Conservation (phyloP, 2,113 vertebrate genomes). For the Chaenocephalus aceratus region DNA sequence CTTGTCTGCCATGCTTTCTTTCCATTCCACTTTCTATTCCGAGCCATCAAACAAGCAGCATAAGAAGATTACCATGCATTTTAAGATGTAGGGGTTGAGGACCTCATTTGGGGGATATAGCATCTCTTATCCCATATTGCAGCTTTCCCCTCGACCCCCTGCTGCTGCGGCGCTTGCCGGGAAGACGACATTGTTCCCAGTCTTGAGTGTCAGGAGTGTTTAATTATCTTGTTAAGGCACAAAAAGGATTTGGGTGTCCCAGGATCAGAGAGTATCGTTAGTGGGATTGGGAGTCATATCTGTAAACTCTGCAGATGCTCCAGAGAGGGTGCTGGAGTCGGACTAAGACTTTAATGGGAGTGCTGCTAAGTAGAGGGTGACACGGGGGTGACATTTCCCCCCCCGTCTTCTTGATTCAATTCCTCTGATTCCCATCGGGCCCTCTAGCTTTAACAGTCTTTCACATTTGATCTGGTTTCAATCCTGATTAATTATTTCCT, state of each 20-base stretch:
- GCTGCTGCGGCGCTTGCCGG: slow-evolving; percentile 12
- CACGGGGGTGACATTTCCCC: slow-evolving; percentile 4
- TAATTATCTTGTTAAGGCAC: slow-evolving; percentile 64
- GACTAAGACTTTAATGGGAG: slow-evolving; percentile 22
- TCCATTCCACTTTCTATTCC: not conserved
- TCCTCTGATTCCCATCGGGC: not conserved
- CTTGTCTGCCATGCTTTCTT: slow-evolving; percentile 24
- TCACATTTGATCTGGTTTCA: not conserved
- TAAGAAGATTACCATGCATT: slow-evolving; percentile 30
- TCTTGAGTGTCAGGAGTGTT: slow-evolving; percentile 48
- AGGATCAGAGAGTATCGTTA: slow-evolving; percentile 30
- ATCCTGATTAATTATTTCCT: not conserved
- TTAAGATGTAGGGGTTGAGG: slow-evolving; percentile 36
- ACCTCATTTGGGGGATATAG: slow-evolving; percentile 48
- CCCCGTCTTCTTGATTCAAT: slow-evolving; percentile 10
- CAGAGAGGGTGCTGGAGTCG: not conserved
- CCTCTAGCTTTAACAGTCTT: not conserved
- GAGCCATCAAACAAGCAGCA: not conserved
- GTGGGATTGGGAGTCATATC: slow-evolving; percentile 22
- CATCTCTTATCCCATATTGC: slow-evolving; percentile 51
- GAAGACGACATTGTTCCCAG: slow-evolving; percentile 31
- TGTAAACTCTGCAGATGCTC: slow-evolving; percentile 18
- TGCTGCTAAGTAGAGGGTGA: slow-evolving; percentile 12
- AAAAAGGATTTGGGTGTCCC: slow-evolving; percentile 35
- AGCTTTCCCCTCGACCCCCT: slow-evolving; percentile 19